Evolutionary conservation across 64 coral and sea anemone species (phyloP), one percentile per base, ranked within the genome.

Genomic region (Porites lutea): DNA sequence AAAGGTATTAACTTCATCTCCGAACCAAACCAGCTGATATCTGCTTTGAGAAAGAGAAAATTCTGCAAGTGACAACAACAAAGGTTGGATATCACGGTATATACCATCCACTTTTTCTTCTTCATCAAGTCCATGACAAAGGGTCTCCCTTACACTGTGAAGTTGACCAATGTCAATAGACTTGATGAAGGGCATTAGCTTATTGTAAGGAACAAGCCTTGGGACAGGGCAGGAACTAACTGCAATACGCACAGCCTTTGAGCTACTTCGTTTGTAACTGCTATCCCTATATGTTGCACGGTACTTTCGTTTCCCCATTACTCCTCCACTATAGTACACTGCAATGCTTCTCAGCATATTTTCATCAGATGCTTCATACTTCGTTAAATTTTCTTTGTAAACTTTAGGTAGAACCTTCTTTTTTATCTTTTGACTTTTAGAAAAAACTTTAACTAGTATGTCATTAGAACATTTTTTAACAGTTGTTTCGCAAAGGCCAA

Each of bases 261-360:
- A n/a, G 4, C 14, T 89, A 89, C 21, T 58, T 77, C 3, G 48
- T 48, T 45, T 12, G 13, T 87, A 87, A 73, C 47, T 46, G 6
- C 85, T 87, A 71, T 87, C 85, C 45, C 58, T 79, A 12, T 89
- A 89, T 4, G 60, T 62, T 63, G 74, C 65, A n/a, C 74, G 46
- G 74, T 90, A 87, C 64, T 95, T 95, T 72, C 65, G 10, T 70
- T 90, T 95, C 43, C 93, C 93, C 88, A 80, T 86, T 20, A 90
- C 88, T 47, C 93, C 88, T 48, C 82, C 82, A 90, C 59, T 79
- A 90, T 86, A 95, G 77, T 90, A 79, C 43, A 66, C 82, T 5
- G 79, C 81, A 52, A 90, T 65, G 44, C 88, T 95, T 43, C 88
- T 13, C 59, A 90, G 20, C 79, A 95, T 89, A 70, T 95, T 95